phyloP scores from a whole-genome alignment of 2,888 invertebrate species.

The Panzeria rudis region DNA sequence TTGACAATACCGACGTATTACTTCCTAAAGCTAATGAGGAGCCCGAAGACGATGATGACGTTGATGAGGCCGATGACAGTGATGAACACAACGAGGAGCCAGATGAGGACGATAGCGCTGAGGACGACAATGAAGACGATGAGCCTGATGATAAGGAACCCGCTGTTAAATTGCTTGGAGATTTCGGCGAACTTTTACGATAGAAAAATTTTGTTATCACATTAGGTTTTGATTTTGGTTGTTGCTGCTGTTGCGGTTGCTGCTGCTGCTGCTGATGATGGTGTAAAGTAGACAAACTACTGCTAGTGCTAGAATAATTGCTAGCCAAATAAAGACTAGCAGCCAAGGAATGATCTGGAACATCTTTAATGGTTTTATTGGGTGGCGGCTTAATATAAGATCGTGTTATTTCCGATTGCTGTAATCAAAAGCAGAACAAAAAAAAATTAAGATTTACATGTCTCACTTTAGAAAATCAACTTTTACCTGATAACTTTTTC shows the following conservation, averaged over 20 bases:
- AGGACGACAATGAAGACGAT: conserved; percentile 76
- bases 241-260: conserved; percentile 69
- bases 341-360: conserved; percentile 84
- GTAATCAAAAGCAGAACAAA: conserved; percentile 73
- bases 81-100: conserved; percentile 77
- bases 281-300: conserved; percentile 54
- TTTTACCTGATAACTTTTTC: conserved; percentile 87
- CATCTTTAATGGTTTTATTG: conserved; percentile 88
- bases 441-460: too few species aligned
- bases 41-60: conserved; percentile 75
- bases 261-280: conserved; percentile 72
- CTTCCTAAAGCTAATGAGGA: conserved; percentile 76
- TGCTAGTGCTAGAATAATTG: conserved; percentile 72
- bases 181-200: conserved; percentile 83
- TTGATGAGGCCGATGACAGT: conserved; percentile 76
- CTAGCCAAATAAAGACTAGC: conserved; percentile 58
- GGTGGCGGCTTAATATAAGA: conserved; percentile 88
- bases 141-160: conserved; percentile 75
- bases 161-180: conserved; percentile 77
- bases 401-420: conserved; percentile 88
- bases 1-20: conserved; percentile 72
- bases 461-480: background rate
- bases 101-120: conserved; percentile 76
- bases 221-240: conserved; percentile 83
- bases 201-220: conserved; percentile 83